Percentiles rank a stretch among this genome's conserved stretches.
phyloP scores from a whole-genome alignment of 2,113 vertebrate genomes.

The Pelobates fuscus region DNA sequence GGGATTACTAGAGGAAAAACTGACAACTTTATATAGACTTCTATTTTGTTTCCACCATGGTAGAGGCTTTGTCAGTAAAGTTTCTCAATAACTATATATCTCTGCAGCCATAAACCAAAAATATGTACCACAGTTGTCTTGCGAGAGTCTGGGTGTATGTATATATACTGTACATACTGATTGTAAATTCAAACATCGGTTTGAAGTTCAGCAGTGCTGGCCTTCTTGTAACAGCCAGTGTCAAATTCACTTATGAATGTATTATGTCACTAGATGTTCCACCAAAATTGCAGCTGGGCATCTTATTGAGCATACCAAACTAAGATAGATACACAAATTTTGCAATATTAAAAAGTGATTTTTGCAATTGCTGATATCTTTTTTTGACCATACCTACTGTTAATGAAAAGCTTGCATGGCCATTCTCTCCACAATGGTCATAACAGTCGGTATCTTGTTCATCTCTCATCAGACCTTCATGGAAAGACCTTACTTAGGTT shows the following conservation, averaged over 20 bases:
- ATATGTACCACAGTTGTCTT: background rate
- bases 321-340: too few species aligned
- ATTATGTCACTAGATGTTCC: too few species aligned
- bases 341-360: too few species aligned
- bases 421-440: too few species aligned
- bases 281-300: too few species aligned
- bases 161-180: constrained; percentile 19
- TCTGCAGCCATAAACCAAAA: background rate
- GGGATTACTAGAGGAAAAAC: background rate
- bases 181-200: constrained; percentile 6
- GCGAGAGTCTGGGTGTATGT: background rate
- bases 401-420: too few species aligned
- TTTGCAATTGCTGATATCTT: too few species aligned
- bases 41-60: constrained; percentile 9
- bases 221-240: constrained; percentile 28
- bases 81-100: constrained; percentile 24
- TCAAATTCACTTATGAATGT: background rate
- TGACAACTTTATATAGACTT: background rate
- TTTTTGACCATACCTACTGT: too few species aligned
- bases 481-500: too few species aligned
- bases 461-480: too few species aligned
- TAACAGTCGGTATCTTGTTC: too few species aligned
- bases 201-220: constrained; percentile 12
- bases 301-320: too few species aligned
- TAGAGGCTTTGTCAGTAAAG: constrained; percentile 1